phyloP scores from a whole-genome alignment of 2,888 invertebrate species.

The Timema podura region DNA sequence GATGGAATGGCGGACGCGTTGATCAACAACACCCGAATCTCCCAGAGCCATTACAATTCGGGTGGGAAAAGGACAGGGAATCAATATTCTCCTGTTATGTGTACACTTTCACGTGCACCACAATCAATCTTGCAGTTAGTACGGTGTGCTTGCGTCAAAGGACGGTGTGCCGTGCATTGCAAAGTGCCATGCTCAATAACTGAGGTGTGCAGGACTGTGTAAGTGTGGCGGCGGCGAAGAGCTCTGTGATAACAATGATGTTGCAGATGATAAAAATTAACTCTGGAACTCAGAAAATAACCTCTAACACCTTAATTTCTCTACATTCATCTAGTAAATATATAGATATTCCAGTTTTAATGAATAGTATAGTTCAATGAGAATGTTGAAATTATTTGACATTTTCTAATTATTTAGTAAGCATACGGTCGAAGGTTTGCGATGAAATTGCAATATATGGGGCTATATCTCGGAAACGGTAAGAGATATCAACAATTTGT shows the following conservation, averaged over 20 bases:
- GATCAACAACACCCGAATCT: slow-evolving; percentile 3
- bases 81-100: background rate
- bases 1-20: background rate
- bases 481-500: background rate
- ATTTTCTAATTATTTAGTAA: background rate
- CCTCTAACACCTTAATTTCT: background rate
- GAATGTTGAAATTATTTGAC: background rate
- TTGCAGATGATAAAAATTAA: background rate
- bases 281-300: background rate
- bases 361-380: background rate
- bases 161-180: slow-evolving; percentile 5
- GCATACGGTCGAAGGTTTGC: background rate
- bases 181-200: background rate
- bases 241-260: background rate
- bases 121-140: background rate
- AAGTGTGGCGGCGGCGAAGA: slow-evolving; percentile 2
- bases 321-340: background rate
- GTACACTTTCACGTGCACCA: background rate
- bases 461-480: slow-evolving; percentile 1
- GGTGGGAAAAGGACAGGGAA: background rate
- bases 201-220: slow-evolving; percentile 1
- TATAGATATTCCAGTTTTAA: background rate
- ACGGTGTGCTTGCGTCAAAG: slow-evolving; percentile 6
- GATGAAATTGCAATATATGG: background rate
- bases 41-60: background rate